A percentile compares a stretch with the other conserved stretches of the same genome.
phyloP scores from a whole-genome alignment of 2,797 vertebrate genomes.

The Oryzias sinensis region DNA sequence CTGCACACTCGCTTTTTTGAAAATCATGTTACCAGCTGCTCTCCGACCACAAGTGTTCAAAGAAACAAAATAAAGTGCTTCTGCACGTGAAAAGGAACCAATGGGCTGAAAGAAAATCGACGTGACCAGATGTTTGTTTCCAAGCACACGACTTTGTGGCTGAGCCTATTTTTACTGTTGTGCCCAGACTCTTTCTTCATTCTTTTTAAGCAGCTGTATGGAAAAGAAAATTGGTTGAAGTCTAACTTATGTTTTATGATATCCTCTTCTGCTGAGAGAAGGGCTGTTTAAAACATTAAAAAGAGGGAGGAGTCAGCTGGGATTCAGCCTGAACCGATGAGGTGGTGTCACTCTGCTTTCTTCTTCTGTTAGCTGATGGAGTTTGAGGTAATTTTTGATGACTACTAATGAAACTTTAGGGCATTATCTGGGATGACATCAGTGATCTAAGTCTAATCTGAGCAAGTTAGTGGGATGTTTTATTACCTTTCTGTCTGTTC shows the following conservation, averaged over 20 bases:
- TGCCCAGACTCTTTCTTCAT: constrained; percentile 77
- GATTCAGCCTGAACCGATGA: constrained; percentile 47
- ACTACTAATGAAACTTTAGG: constrained; percentile 34
- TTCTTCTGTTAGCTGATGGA: constrained; percentile 48
- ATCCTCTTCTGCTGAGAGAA: constrained; percentile 77
- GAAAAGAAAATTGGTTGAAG: constrained; percentile 79
- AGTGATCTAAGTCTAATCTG: constrained; percentile 30
- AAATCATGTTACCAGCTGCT: constrained; percentile 75
- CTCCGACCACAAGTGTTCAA: constrained; percentile 73
- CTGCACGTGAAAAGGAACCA: constrained; percentile 71
- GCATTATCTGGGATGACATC: constrained; percentile 34
- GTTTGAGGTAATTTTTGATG: constrained; percentile 38
- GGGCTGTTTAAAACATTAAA: constrained; percentile 78
- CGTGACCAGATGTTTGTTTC: constrained; percentile 81
- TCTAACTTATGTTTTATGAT: constrained; percentile 80
- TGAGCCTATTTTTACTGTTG: constrained; percentile 80
- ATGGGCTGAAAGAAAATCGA: constrained; percentile 68
- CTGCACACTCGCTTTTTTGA: constrained; percentile 43
- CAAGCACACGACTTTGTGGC: constrained; percentile 77
- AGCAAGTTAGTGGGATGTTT: constrained; percentile 15
- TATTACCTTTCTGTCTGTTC: constrained; percentile 75
- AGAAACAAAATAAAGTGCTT: constrained; percentile 73
- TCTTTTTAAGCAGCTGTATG: constrained; percentile 76
- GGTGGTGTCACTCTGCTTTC: constrained; percentile 50
- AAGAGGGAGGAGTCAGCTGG: constrained; percentile 71